A percentile compares a stretch with the other conserved stretches of the same genome.
phyloP scores from a whole-genome alignment of 2,888 invertebrate species.

The Nycteola revayana region DNA sequence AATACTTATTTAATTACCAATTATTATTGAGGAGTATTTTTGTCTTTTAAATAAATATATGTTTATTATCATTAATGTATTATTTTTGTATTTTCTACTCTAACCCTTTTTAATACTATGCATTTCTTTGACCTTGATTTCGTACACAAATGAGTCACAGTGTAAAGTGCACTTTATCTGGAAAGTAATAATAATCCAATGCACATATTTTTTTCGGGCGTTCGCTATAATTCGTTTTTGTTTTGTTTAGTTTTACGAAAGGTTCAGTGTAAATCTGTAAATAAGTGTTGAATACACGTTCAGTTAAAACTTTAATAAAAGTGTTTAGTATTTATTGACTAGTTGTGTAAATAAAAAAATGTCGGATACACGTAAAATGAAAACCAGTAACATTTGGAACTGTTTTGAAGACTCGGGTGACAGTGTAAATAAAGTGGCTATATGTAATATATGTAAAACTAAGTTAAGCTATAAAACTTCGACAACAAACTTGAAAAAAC shows the following conservation, averaged over 20 bases:
- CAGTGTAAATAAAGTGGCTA: conserved; percentile 8
- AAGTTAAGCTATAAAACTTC: conserved; percentile 9
- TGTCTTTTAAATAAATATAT: no score
- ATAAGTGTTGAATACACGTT: no score
- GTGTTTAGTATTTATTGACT: not conserved
- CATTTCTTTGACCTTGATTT: no score
- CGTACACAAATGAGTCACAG: no score
- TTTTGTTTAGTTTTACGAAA: no score
- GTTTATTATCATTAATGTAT: no score
- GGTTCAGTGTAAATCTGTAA: no score
- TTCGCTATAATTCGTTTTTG: no score
- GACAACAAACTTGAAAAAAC: conserved; percentile 10
- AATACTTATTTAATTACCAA: not conserved
- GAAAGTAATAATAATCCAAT: not conserved
- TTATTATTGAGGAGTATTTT: no score
- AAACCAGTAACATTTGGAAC: conserved; percentile 5
- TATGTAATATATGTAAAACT: conserved; percentile 10
- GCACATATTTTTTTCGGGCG: not conserved
- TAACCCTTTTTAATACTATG: no score
- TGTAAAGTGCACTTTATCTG: not conserved
- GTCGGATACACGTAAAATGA: conserved; percentile 6
- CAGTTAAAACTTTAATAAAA: not conserved
- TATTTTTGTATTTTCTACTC: no score
- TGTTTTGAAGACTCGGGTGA: conserved; percentile 1
- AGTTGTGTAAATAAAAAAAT: conserved; percentile 1